A percentile compares a stretch with the other conserved stretches of the same genome.
Evolutionary conservation across 1,140 invertebrate genomes (phyloP).

Genomic region (Monochamus saltuarius): DNA sequence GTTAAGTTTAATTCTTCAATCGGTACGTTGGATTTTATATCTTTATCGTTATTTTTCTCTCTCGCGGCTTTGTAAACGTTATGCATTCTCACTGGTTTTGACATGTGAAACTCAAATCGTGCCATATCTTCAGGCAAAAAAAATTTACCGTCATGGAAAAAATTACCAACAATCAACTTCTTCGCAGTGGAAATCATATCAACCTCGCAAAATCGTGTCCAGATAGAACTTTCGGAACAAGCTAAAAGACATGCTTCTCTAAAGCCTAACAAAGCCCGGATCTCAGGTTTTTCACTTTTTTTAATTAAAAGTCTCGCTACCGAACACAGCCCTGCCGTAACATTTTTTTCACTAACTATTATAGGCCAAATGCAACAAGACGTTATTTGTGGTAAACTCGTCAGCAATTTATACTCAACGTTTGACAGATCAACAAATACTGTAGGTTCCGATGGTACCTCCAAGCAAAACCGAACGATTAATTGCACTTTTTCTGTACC

Average conservation of each 20-base stretch:
- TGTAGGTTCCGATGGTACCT: constrained; percentile 2
- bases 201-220: constrained; percentile 92
- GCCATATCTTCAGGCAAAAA: constrained; percentile 63
- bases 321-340: constrained; percentile 62
- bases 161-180: constrained; percentile 33
- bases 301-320: constrained; percentile 68
- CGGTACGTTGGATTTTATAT: constrained; percentile 52
- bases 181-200: constrained; percentile 66
- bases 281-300: constrained; percentile 45
- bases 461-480: constrained; percentile 14
- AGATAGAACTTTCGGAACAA: constrained; percentile 81
- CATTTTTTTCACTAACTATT: constrained; percentile 59
- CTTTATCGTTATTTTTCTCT: constrained; percentile 56
- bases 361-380: constrained; percentile 61
- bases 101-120: constrained; percentile 82
- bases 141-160: constrained; percentile 27
- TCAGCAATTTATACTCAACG: constrained; percentile 19
- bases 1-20: constrained; percentile 59
- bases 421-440: constrained; percentile 15
- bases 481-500: constrained; percentile 25
- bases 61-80: constrained; percentile 79
- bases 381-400: constrained; percentile 35
- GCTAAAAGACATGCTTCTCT: constrained; percentile 75
- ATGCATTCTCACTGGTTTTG: constrained; percentile 81
- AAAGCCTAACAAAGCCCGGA: constrained; percentile 69